Conservation (phyloP, 2,888 invertebrate species). For the Drosophila limbata region DNA sequence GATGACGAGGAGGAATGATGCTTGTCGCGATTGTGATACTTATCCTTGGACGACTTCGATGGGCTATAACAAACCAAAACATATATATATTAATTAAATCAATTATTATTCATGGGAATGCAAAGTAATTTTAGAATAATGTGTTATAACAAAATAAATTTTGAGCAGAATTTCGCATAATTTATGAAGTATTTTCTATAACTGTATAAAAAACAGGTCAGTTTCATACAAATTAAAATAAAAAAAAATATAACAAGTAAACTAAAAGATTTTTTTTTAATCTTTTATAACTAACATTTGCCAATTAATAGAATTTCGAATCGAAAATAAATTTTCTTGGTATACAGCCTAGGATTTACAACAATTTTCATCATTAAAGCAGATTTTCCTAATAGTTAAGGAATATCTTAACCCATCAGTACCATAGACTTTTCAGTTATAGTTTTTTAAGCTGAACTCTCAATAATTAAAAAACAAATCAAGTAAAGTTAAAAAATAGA, state of each 20-base stretch:
- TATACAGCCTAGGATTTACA: too few species aligned
- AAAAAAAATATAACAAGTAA: neutral
- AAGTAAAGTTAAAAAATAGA: neutral
- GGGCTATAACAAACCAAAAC: conserved; percentile 62
- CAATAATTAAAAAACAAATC: neutral
- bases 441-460: neutral
- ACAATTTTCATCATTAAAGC: too few species aligned
- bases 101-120: neutral
- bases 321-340: too few species aligned
- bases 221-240: neutral
- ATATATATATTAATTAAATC: neutral
- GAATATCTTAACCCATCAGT: too few species aligned
- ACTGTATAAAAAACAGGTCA: neutral
- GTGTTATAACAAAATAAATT: conserved; percentile 18
- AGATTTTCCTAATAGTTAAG: too few species aligned
- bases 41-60: conserved; percentile 83
- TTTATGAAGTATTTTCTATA: conserved; percentile 51
- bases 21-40: conserved; percentile 83
- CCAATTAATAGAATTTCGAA: too few species aligned
- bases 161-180: conserved; percentile 40
- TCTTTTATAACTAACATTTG: too few species aligned
- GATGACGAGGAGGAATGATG: conserved; percentile 83
- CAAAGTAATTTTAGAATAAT: neutral
- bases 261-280: too few species aligned
- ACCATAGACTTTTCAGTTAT: neutral